Evolutionary conservation across 2,888 invertebrate species (phyloP), one percentile per base, ranked within the genome.

Genomic region (Eilema caniola): DNA sequence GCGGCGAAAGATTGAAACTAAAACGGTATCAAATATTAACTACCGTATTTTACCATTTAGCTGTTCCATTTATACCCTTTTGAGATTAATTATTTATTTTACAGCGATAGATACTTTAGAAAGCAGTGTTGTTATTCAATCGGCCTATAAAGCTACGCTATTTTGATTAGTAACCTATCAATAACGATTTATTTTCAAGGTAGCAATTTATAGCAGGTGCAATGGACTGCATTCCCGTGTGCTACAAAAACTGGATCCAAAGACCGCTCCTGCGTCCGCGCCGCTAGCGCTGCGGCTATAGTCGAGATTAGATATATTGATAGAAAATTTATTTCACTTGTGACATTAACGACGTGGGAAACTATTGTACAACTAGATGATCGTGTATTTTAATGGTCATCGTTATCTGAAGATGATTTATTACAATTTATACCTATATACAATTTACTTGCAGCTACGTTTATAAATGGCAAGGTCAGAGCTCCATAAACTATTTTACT

Each of bases 231-330:
- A 94, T 94, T 95, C 95, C 91, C 88, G 81, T 84, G 78, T 82
- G 89, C 90, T 90, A 92, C 93, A 94, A 93, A 94, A 95, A 94
- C 94, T 93, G 90, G 95, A 92, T 92, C 85, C 79, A 80, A 85
- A 86, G 79, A 87, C 81, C 80, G 87, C 88, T 86, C 85, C 83
- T 83, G 82, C 83, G 79, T 28, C 62, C 28, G 65, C 62, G 56
- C 37, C 28, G 59, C 67, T 23, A 28, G 47, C 24, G 73, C n/a
- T 57, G 56, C 81, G 82, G 80, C 83, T 75, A 83, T 83, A 83
- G 83, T 85, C 82, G 80, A 90, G 90, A 91, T 91, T 91, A 90
- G 86, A 89, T 86, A 53, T 80, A 89, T 89, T 87, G 86, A 88
- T 89, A 89, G 80, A 87, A 86, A 83, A 87, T 88, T 82, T 87